Evolutionary conservation across 2,888 invertebrate genomes (phyloP), one percentile per base, ranked within the genome.

Genomic region (Pachymerium ferrugineum): DNA sequence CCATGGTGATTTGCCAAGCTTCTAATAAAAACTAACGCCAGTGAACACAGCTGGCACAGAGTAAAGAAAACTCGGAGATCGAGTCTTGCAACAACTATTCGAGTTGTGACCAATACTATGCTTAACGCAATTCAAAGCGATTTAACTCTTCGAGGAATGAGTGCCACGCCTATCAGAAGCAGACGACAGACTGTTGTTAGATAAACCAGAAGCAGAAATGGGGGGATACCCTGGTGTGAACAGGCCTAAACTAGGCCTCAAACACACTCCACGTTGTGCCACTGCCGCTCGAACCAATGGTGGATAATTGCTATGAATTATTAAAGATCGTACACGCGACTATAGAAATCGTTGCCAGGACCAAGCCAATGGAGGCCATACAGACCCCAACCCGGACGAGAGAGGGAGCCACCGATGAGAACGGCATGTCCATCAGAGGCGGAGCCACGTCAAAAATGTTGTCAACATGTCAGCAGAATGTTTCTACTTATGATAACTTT

Each of bases 1-100:
- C 69, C 69, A 69, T 69, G 69, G 69, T 33, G 69, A 69, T 33
- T 69, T 54, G 54, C 54, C 54, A 54, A 54, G 54, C 54, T 54
- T 54, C 54, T 54, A 54, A 22, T 54, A 54, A 54, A 54, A 54
- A 54, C 54, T 54, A 54, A 54, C 54, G 54, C 54, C 54, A 54
- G 54, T 54, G 54, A 54, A 54, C 54, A 54, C 54, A 54, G 54
- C 54, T 54, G 54, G 54, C 54, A 54, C 22, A 47, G 47, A 54
- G 54, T 54, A 54, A 54, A 54, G 54, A 54, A 25, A 54, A 54
- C 54, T 54, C 8, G 54, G 12, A 54, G 54, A 54, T 54, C 54
- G 54, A 54, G 25, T 54, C 38, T 47, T n/a, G 25, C 54, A 54
- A 54, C 54, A 54, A 54, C 54, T 54, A 54, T 28, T 54, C 28